phyloP scores from a whole-genome alignment of 2,113 vertebrate species.

The Hepsetus odoe region DNA sequence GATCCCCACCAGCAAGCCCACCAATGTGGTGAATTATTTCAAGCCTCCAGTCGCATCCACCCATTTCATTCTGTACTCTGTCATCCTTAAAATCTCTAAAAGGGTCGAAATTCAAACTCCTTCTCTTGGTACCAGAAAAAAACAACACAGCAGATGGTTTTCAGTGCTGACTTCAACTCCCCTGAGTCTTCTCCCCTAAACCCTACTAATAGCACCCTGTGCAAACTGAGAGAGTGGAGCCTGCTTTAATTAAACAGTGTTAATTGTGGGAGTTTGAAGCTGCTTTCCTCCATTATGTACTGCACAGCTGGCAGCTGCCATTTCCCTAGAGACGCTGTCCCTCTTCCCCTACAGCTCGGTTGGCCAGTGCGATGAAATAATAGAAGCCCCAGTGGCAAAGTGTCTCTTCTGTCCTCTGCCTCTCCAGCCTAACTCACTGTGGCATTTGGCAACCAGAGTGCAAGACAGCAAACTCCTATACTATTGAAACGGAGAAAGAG shows the following conservation, averaged over 20 bases:
- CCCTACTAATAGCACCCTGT: constrained; percentile 30
- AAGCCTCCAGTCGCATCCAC: too few species aligned
- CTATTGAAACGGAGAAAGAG: too few species aligned
- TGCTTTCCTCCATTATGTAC: constrained; percentile 36
- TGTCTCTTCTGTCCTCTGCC: too few species aligned
- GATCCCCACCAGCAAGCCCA: too few species aligned
- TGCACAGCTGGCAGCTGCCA: constrained; percentile 42
- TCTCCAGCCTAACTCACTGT: too few species aligned
- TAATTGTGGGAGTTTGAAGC: constrained; percentile 47
- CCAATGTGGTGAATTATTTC: too few species aligned
- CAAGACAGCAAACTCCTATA: too few species aligned
- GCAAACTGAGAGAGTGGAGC: constrained; percentile 13
- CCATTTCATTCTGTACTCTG: too few species aligned
- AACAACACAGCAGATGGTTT: constrained; percentile 35
- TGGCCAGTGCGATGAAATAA: too few species aligned
- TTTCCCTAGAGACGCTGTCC: not conserved
- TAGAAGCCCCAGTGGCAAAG: too few species aligned
- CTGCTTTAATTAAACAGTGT: constrained; percentile 51
- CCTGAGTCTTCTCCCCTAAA: constrained; percentile 12
- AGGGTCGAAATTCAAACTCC: not conserved
- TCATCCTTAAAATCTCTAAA: too few species aligned
- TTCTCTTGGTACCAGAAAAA: not conserved
- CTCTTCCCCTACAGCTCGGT: not conserved
- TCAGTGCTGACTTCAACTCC: constrained; percentile 7
- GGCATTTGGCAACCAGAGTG: too few species aligned